Evolutionary conservation across 2,797 vertebrate species (phyloP).

Genomic region (Setipinna tenuifilis): DNA sequence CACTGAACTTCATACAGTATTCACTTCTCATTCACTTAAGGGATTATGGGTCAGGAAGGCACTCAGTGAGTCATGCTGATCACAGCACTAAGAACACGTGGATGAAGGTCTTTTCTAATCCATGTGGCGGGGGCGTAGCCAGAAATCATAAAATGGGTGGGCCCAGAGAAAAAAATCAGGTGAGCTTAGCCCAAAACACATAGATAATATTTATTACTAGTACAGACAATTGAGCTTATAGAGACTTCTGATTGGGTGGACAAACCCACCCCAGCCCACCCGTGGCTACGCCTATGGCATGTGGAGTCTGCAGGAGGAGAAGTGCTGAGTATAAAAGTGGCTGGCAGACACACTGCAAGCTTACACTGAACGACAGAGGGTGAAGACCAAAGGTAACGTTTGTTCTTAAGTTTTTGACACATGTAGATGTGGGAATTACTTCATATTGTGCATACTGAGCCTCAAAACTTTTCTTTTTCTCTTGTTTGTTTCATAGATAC

Average conservation of each 20-base stretch:
- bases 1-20: conserved; percentile 50
- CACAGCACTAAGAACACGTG: conserved; percentile 60
- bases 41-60: conserved; percentile 65
- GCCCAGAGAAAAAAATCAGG: too few relatives aligned
- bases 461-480: conserved; percentile 5
- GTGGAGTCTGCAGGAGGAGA: conserved; percentile 47
- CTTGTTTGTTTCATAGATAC: conserved; percentile 34
- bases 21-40: conserved; percentile 57
- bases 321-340: conserved; percentile 67
- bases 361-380: conserved; percentile 31
- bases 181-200: too few relatives aligned
- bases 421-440: conserved; percentile 15
- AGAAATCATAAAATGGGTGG: too few relatives aligned
- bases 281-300: too few relatives aligned
- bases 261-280: too few relatives aligned
- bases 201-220: too few relatives aligned
- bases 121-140: too few relatives aligned
- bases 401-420: conserved; percentile 43
- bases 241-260: too few relatives aligned
- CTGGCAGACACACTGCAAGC: conserved; percentile 43
- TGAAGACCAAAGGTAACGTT: conserved; percentile 53
- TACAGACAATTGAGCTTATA: too few relatives aligned
- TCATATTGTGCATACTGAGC: background rate
- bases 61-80: conserved; percentile 62
- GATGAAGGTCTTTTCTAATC: conserved; percentile 61